Evolutionary conservation across 2,113 vertebrate species (phyloP).

Genomic region (Odocoileus hemionus): DNA sequence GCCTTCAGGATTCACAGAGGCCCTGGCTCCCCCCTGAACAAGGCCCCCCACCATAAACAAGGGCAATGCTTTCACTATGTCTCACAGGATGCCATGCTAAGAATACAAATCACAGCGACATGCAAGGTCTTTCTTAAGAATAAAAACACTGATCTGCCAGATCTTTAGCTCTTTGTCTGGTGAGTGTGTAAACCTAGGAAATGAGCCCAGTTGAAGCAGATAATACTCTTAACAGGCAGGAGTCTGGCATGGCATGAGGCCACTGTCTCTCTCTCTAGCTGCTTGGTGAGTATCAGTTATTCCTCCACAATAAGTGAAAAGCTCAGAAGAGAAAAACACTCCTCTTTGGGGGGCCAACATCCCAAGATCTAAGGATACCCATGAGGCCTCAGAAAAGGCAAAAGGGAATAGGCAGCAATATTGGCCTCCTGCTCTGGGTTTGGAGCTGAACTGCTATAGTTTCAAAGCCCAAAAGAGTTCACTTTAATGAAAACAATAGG

Average conservation of each 20-base stretch:
- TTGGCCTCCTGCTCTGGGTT: neutral
- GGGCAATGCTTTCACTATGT: neutral
- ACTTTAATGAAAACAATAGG: neutral
- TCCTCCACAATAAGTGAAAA: neutral
- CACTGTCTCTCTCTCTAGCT: neutral
- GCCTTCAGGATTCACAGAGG: neutral
- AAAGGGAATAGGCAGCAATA: neutral
- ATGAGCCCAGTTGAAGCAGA: neutral
- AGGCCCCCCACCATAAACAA: conserved; percentile 21
- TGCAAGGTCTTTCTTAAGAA: neutral
- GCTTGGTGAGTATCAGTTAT: neutral
- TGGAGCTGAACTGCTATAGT: neutral
- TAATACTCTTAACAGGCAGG: neutral
- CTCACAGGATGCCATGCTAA: neutral
- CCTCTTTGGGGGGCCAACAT: neutral
- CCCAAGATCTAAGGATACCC: neutral
- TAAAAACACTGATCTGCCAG: neutral
- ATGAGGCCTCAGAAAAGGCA: neutral
- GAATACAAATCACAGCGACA: conserved; percentile 41
- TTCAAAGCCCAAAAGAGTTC: neutral
- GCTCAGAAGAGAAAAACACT: neutral
- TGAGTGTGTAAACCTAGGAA: neutral
- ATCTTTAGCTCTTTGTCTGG: neutral
- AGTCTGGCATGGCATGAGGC: neutral
- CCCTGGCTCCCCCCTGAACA: neutral